Conservation (phyloP, 2,888 invertebrate species). For the Hydrotaea diabolus region DNA sequence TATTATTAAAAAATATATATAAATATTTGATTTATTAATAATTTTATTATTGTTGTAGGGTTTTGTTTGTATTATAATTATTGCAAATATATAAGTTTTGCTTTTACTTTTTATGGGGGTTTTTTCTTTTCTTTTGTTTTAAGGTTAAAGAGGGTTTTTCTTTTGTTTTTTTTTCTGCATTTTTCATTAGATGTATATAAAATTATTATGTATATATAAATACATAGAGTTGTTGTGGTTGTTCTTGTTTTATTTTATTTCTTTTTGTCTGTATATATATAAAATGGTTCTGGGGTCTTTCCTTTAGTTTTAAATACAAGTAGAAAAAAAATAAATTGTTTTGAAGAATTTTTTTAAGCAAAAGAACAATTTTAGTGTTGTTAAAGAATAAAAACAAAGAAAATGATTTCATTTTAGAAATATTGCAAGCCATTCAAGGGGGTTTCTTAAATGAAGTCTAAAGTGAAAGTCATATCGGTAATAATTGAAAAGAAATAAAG, state of each 20-base stretch:
- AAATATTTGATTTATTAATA: constrained; percentile 60
- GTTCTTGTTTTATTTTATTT: constrained; percentile 23
- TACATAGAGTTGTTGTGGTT: constrained; percentile 57
- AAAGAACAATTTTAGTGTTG: not conserved
- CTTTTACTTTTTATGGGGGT: constrained; percentile 30
- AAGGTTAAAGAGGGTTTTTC: constrained; percentile 16
- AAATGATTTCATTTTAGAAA: not conserved
- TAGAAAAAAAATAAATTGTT: no score
- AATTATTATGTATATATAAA: constrained; percentile 57
- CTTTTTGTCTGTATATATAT: not conserved
- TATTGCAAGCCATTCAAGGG: not conserved
- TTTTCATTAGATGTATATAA: constrained; percentile 56
- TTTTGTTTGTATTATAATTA: constrained; percentile 39
- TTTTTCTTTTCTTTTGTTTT: constrained; percentile 48
- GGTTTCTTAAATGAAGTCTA: no score
- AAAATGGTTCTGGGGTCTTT: constrained; percentile 5
- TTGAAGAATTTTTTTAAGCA: constrained; percentile 7
- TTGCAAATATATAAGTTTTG: constrained; percentile 66
- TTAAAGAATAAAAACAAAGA: not conserved
- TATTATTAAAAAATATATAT: constrained; percentile 67
- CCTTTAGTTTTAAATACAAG: not conserved
- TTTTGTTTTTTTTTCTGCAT: constrained; percentile 45
- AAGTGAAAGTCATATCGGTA: no score
- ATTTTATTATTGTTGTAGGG: constrained; percentile 50
- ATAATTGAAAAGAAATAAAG: no score